Percentiles rank a stretch among this genome's conserved stretches.
Conservation (phyloP, 2,888 invertebrate genomes). For the Volucella inanis region DNA sequence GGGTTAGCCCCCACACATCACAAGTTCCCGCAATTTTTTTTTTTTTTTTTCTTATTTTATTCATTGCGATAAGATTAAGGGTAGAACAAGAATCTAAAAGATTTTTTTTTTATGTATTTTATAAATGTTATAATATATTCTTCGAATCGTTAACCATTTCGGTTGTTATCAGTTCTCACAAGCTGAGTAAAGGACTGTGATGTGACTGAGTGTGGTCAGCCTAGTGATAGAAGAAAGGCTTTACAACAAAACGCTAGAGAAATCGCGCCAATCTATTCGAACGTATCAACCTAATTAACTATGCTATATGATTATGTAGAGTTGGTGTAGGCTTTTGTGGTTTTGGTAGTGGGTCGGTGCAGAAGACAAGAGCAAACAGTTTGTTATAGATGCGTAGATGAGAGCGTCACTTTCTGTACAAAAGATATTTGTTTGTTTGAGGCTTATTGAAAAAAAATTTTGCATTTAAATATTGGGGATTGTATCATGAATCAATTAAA, state of each 20-base stretch:
- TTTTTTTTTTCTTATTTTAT: conserved; percentile 3
- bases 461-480: no score
- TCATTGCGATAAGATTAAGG: conserved; percentile 47
- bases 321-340: neutral
- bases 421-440: no score
- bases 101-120: no score
- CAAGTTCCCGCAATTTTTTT: conserved; percentile 29
- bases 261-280: conserved; percentile 19
- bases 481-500: no score
- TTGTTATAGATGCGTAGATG: no score
- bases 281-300: conserved; percentile 28
- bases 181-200: neutral
- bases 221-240: neutral
- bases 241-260: neutral
- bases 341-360: conserved; percentile 17
- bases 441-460: no score
- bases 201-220: neutral
- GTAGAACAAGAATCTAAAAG: conserved; percentile 7
- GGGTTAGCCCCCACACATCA: conserved; percentile 26
- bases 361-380: neutral
- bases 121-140: neutral
- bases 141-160: neutral
- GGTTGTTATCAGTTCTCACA: conserved; percentile 14
- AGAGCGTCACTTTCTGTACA: no score
- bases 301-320: neutral